These are phyloP conservation scores for Drosophila pseudoobscura DNA, from an alignment of 1,140 invertebrate genomes.

Conservation along the genomic window DNA sequence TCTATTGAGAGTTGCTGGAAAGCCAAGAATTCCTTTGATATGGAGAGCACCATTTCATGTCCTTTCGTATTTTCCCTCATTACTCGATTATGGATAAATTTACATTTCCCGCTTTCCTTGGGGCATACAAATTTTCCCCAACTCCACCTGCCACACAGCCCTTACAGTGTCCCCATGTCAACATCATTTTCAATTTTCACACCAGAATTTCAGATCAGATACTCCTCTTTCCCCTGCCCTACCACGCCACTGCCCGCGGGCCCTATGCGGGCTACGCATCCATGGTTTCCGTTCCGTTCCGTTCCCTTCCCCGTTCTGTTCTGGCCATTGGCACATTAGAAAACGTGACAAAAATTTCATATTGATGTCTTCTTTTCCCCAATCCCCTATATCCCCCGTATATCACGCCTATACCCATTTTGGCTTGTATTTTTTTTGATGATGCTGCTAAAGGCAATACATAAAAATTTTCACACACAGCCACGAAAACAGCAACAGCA, in stretches of 20 bases:
- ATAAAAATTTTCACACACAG: conserved; percentile 78
- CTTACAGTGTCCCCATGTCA: not conserved
- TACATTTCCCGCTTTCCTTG: not conserved
- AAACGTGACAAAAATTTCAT: conserved; percentile 81
- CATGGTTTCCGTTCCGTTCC: not conserved
- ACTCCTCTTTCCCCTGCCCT: not conserved
- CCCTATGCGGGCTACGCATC: conserved; percentile 39
- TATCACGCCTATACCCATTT: conserved; percentile 6
- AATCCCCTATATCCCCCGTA: not conserved
- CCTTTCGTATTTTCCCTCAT: not conserved
- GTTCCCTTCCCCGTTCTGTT: not conserved
- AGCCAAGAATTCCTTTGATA: not conserved
- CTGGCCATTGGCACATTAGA: conserved; percentile 61
- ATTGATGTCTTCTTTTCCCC: conserved; percentile 74
- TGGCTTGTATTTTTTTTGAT: conserved; percentile 56
- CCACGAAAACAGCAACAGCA: conserved; percentile 19
- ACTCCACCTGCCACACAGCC: not conserved
- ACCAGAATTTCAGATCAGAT: conserved; percentile 13
- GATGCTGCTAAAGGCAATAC: conserved; percentile 80
- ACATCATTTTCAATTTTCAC: conserved; percentile 52
- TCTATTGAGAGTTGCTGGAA: no score
- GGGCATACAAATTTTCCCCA: conserved; percentile 3
- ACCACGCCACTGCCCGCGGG: conserved; percentile 51
- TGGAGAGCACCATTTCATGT: no score
- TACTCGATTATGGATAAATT: conserved; percentile 13